These are phyloP conservation scores for Acromyrmex heyeri DNA, from an alignment of 1,140 invertebrate species.

Conservation along the genomic window DNA sequence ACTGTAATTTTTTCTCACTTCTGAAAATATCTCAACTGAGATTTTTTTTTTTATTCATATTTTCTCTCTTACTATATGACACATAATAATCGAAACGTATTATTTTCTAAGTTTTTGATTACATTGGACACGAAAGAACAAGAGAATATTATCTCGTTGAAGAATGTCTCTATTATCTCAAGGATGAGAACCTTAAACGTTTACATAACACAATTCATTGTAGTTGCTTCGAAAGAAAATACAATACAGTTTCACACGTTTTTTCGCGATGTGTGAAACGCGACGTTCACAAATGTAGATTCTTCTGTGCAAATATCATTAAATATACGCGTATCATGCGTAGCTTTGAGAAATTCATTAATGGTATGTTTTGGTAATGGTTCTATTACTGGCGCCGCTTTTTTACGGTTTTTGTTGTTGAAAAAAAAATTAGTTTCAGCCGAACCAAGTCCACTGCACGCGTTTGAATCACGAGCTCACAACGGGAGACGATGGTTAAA, in stretches of 20 bases:
- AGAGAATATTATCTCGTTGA: not conserved
- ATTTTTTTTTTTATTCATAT: not conserved
- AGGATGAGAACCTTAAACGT: constrained; percentile 8
- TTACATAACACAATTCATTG: constrained; percentile 43
- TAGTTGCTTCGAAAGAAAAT: not conserved
- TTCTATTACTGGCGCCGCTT: not conserved
- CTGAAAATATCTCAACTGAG: not conserved
- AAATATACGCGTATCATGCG: not conserved
- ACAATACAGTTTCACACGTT: not conserved
- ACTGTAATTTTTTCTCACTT: not conserved
- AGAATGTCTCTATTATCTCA: constrained; percentile 27
- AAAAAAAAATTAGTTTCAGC: not conserved
- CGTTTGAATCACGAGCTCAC: constrained; percentile 32
- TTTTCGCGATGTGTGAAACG: not conserved
- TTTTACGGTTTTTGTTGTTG: constrained; percentile 26
- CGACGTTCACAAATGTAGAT: not conserved
- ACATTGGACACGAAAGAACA: not conserved
- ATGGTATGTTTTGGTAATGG: not conserved
- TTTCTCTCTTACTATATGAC: not conserved
- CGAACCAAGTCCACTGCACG: constrained; percentile 7
- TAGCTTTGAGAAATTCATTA: not conserved
- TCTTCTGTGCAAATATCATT: not conserved
- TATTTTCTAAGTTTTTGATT: not conserved
- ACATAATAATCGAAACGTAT: not conserved
- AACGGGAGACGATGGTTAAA: constrained; percentile 48